Base-by-base conservation (phyloP, 2,797 vertebrate genomes). In the Artibeus jamaicensis region DNA sequence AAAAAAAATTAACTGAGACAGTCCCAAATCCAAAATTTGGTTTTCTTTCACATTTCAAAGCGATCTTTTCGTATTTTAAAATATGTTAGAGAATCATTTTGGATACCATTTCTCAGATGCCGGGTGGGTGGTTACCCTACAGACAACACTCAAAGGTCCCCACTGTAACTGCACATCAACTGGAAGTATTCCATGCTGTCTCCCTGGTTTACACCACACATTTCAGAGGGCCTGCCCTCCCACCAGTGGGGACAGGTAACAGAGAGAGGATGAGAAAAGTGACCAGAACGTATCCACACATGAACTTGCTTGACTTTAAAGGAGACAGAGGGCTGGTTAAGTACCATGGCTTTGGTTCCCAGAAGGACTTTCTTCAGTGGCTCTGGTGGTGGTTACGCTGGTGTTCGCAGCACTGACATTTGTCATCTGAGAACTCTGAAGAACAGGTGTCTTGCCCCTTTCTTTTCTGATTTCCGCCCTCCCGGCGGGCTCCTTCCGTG, bases 311-410 rank as follows among this genome's bases (percentile, higher is more conserved):
- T 79, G 84, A 95, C 46, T 95, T 22, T 79, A 46, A 94, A 85
- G 59, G 71, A 86, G 92, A 79, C 0, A 19, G 39, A 92, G 44
- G 73, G 84, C 71, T 67, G 89, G 83, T 96, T 97, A 98, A 95
- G 88, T 99, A 99, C 99, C 99, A 97, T 99, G 99, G 97, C 97
- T 98, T 93, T 98, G 99, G 87, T 98, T 99, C 98, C 98, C 99
- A 88, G 96, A 10, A 10, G 98, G 98, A 96, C 94, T 98, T 42
- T 99, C 99, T 96, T 99, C 99, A 11, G 98, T 55, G 53, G 98
- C 98, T 98, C 99, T 99, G 92, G 98, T 39, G 97, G 99, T 98
- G 96, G 99, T 98, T n/a, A 98, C 95, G 87, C 97, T 98, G 44
- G 98, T 95, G n/a, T 99, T 99, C 34, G 98, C 94, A 42, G 99